A percentile compares a stretch with the other conserved stretches of the same genome.
These are phyloP conservation scores for Mus pahari DNA, from an alignment of 2,113 vertebrate species.

Conservation along the genomic window DNA sequence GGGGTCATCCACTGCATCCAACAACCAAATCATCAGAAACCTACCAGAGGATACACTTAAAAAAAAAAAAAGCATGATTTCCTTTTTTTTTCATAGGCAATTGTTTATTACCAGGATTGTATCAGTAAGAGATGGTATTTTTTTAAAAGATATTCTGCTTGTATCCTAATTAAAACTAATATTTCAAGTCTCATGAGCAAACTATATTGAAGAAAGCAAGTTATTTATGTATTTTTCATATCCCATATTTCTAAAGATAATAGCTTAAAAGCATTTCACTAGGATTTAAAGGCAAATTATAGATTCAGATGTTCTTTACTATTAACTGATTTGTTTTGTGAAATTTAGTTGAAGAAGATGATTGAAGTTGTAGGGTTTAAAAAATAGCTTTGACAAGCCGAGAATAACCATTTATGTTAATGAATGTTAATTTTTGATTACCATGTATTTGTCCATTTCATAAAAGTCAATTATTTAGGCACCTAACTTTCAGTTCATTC, in stretches of 20 bases:
- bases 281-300: constrained; percentile 47
- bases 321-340: not conserved
- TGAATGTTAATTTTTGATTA: constrained; percentile 1
- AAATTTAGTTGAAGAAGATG: constrained; percentile 44
- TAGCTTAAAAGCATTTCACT: not conserved
- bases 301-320: not conserved
- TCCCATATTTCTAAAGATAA: not conserved
- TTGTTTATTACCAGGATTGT: too few species aligned
- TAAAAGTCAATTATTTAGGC: not conserved
- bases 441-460: not conserved
- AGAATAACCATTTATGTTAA: not conserved
- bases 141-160: not conserved
- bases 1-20: not conserved
- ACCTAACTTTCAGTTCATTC: not conserved
- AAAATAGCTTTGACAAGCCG: not conserved
- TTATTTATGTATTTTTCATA: not conserved
- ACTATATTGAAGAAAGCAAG: not conserved
- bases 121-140: not conserved
- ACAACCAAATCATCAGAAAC: not conserved
- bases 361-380: constrained; percentile 25
- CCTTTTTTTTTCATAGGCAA: too few species aligned
- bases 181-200: not conserved
- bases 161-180: not conserved
- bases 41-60: not conserved
- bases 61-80: not conserved